phyloP scores from a whole-genome alignment of 2,888 invertebrate species.

The Ceramica pisi region DNA sequence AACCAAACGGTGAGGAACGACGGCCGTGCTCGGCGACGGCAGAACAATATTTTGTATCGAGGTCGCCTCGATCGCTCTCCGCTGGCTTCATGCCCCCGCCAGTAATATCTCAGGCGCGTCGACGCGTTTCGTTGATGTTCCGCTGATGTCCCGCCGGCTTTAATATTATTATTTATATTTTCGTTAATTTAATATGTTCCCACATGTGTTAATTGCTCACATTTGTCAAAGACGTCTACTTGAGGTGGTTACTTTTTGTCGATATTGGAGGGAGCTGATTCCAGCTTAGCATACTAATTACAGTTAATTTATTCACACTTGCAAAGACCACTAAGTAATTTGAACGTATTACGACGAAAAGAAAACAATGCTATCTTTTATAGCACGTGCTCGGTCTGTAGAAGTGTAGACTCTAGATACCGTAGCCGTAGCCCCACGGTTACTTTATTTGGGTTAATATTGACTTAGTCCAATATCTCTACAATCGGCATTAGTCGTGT shows the following conservation, averaged over 20 bases:
- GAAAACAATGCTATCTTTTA: conserved; percentile 1
- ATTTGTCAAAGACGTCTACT: conserved; percentile 43
- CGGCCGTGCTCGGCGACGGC: not conserved
- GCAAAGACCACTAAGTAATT: not conserved
- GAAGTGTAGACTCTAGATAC: conserved; percentile 26
- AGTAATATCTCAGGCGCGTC: conserved; percentile 65
- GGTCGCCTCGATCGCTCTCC: not conserved
- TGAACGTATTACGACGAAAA: not conserved
- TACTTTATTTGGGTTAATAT: conserved; percentile 49
- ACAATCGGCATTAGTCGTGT: conserved; percentile 45
- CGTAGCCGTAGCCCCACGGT: not conserved
- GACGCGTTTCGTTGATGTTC: conserved; percentile 64
- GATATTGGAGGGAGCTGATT: not conserved
- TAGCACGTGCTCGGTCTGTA: conserved; percentile 26
- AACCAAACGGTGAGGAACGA: not conserved
- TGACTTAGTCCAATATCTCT: conserved; percentile 38
- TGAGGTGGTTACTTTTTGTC: conserved; percentile 15
- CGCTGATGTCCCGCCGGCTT: conserved; percentile 49
- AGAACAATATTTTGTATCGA: not conserved
- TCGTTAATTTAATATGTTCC: conserved; percentile 37
- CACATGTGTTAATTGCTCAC: conserved; percentile 26
- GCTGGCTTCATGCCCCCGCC: conserved; percentile 52
- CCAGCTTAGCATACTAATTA: not conserved
- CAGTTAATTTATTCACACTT: conserved; percentile 17
- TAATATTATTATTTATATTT: conserved; percentile 33